Base-by-base conservation (phyloP, 1,140 invertebrate species). In the Philopotamus ludificatus region DNA sequence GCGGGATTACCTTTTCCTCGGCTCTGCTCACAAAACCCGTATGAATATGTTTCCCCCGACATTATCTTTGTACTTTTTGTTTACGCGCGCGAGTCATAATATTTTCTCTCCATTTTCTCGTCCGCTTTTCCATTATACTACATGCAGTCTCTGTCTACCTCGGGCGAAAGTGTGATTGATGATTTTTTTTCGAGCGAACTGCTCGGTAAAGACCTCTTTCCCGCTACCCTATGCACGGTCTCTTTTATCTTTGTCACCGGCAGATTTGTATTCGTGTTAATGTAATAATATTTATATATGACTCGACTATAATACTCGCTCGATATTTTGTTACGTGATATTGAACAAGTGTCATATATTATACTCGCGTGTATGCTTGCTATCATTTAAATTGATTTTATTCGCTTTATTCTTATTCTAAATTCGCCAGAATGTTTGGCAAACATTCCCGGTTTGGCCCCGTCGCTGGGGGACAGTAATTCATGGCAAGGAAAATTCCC, bases 81-180 rank as follows among this genome's bases (percentile, higher is more conserved):
- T 55, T 44, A 41, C 45, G 18, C 55, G 63, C 45, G 26, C 39
- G 41, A 15, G 55, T 64, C 62, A 64, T 55, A 64, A 54, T 42
- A 54, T 64, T 53, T 64, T 50, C 66, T 51, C 61, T 64, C 49
- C 61, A 68, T 60, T 68, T 68, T 63, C 61, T 41, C 42, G 55
- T 26, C 61, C 61, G 51, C 54, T 60, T 60, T 55, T 63, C 61
- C 61, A 67, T 67, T 67, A 63, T 50, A 28, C 28, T 51, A 12
- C 51, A 26, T 16, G 18, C 9, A 9, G 23, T 8, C 54, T 50
- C 23, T 23, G 59, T 44, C 42, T 57, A 60, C 60, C 53, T 54
- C 28, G 58, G 66, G 61, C 66, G 39, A 64, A 62, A 57, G 66
- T 64, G 66, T 68, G 66, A 68, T 68, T 68, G 66, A 68, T 68